These are phyloP conservation scores for Euplexia lucipara DNA, from an alignment of 2,888 invertebrate species.

Conservation along the genomic window DNA sequence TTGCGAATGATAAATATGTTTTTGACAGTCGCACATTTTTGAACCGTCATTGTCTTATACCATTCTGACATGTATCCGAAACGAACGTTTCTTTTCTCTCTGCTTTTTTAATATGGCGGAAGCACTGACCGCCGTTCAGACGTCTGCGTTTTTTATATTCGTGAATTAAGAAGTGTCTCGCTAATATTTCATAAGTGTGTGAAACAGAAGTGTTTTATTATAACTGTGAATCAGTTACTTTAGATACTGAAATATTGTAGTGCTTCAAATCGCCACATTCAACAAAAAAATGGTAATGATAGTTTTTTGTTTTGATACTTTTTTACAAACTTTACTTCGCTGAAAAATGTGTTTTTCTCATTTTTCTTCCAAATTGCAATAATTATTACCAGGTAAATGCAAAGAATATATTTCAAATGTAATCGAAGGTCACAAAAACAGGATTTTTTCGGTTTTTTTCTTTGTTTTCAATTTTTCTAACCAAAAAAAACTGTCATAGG, in stretches of 20 bases:
- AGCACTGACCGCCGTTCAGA: slow-evolving; percentile 88
- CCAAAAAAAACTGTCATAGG: slow-evolving; percentile 88
- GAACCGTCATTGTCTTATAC: slow-evolving; percentile 5
- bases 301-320: slow-evolving; percentile 92
- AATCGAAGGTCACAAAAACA: slow-evolving; percentile 67
- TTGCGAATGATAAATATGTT: neutral
- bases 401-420: slow-evolving; percentile 39
- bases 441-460: slow-evolving; percentile 84
- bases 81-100: slow-evolving; percentile 79
- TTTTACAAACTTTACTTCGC: slow-evolving; percentile 87
- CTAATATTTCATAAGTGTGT: slow-evolving; percentile 74
- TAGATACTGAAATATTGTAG: slow-evolving; percentile 54
- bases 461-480: slow-evolving; percentile 89
- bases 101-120: slow-evolving; percentile 90
- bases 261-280: slow-evolving; percentile 68
- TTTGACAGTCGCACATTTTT: neutral
- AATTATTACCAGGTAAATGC: slow-evolving; percentile 52
- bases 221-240: slow-evolving; percentile 65
- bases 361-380: slow-evolving; percentile 65
- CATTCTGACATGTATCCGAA: slow-evolving; percentile 70
- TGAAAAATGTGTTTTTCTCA: slow-evolving; percentile 78
- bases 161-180: slow-evolving; percentile 75
- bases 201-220: slow-evolving; percentile 72
- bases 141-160: slow-evolving; percentile 82
- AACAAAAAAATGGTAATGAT: slow-evolving; percentile 90